phyloP scores from a whole-genome alignment of 2,888 invertebrate genomes.

The Papilio demoleus region DNA sequence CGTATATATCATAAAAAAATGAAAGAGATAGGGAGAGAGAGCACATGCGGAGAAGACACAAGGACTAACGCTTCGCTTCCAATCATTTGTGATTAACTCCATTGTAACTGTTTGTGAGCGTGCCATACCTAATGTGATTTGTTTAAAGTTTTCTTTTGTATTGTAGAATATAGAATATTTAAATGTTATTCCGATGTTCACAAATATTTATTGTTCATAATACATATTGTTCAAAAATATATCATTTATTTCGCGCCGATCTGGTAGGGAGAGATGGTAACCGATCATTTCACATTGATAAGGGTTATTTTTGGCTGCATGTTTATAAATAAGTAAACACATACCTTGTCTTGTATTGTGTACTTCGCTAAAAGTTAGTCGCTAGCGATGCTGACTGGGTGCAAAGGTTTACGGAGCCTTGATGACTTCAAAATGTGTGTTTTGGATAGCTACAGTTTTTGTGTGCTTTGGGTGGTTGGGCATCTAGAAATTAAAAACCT shows the following conservation, averaged over 20 bases:
- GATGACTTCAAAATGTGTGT: background rate
- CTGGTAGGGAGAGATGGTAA: conserved; percentile 5
- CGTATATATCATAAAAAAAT: background rate
- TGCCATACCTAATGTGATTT: conserved; percentile 64
- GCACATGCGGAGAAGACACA: conserved; percentile 28
- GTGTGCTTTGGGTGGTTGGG: background rate
- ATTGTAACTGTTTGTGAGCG: conserved; percentile 66
- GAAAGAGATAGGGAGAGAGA: background rate
- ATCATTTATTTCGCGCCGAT: background rate
- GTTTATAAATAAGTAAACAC: background rate
- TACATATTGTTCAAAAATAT: background rate
- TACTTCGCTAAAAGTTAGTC: background rate
- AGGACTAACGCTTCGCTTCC: conserved; percentile 66
- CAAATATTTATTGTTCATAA: conserved; percentile 9
- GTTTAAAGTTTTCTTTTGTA: conserved; percentile 22
- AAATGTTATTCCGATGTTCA: conserved; percentile 1
- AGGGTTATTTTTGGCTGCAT: conserved; percentile 14
- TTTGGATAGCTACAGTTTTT: conserved; percentile 10
- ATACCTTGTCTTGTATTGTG: background rate
- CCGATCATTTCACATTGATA: background rate
- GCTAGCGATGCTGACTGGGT: background rate
- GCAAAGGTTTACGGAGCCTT: background rate
- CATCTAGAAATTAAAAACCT: background rate
- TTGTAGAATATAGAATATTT: conserved; percentile 18
- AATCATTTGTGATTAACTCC: conserved; percentile 65